Evolutionary conservation across 2,888 invertebrate species (phyloP), one percentile per base, ranked within the genome.

Genomic region (Acrocera orbiculus): DNA sequence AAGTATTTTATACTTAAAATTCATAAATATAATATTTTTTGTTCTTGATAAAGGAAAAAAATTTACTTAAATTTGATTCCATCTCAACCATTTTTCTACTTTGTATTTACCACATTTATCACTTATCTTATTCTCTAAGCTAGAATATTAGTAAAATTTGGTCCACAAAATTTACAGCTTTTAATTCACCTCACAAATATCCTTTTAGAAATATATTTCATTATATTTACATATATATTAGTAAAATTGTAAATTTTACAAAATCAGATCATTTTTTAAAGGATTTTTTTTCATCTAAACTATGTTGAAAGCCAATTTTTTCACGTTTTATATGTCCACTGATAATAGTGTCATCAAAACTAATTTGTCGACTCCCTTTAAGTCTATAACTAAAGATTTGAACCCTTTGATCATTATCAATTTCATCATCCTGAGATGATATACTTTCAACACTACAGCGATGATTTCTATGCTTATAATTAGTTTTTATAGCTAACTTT

Each of bases 311-410:
- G 23, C 11, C 2, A 23, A 23, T 32, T 40, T 41, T 4, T 40
- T 20, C 4, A 19, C 17, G 28, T 11, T 10, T n/a, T 13, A 30
- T 40, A 31, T 38, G 40, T 19, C 36, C 41, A 28, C 39, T 41
- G 15, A 44, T 42, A 34, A 42, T 34, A 30, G 37, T 48, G 30
- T 53, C 57, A 36, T 56, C 55, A 40, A 55, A 54, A 40, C 56
- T 55, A 40, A 52, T 52, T 51, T 58, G 56, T 37, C 44, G 47
- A 36, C 47, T 52, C 26, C 44, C 44, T 38, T 48, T 46, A 4
- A 44, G 42, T 30, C 40, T 46, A 30, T 33, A 10, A 5, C 22
- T 22, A 15, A 30, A 24, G 10, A 35, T 29, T 24, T 35, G 17
- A n/a, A 24, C 23, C 4, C 28, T 20, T 15, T 34, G 34, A 9